Percentiles rank a stretch among this genome's conserved stretches.
Evolutionary conservation across 1,140 invertebrate species (phyloP).

Genomic region (Danaus plexippus): DNA sequence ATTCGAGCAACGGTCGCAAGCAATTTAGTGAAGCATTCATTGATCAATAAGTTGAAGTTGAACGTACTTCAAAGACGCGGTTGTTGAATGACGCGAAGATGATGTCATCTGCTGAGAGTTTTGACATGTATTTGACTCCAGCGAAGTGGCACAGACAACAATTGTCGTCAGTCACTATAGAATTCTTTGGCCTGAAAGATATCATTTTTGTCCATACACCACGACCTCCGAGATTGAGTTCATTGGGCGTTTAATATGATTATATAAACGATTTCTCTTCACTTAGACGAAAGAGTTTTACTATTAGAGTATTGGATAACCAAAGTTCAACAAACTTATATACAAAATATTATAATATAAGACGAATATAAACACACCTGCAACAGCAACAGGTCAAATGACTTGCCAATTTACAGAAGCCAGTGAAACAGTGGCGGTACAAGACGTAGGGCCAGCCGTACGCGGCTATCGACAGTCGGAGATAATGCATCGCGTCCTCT

Average conservation of each 20-base stretch:
- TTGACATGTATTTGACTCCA: constrained; percentile 84
- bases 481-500: constrained; percentile 81
- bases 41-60: neutral
- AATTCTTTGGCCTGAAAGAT: constrained; percentile 74
- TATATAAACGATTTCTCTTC: too few species aligned
- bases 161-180: constrained; percentile 86
- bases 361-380: constrained; percentile 71
- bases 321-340: neutral
- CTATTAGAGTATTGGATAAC: too few species aligned
- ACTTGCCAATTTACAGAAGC: constrained; percentile 80
- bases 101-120: constrained; percentile 83
- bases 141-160: constrained; percentile 91
- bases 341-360: neutral
- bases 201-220: neutral
- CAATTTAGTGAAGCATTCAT: too few species aligned
- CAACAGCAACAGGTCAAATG: constrained; percentile 83
- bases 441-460: constrained; percentile 94
- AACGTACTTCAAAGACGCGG: constrained; percentile 83
- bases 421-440: constrained; percentile 81
- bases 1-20: too few species aligned
- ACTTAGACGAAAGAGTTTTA: too few species aligned
- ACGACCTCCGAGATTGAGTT: too few species aligned
- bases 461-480: constrained; percentile 85
- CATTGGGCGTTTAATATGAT: too few species aligned
- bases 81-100: constrained; percentile 91